Conservation (phyloP, 1,140 invertebrate genomes). For the Batillaria attramentaria region DNA sequence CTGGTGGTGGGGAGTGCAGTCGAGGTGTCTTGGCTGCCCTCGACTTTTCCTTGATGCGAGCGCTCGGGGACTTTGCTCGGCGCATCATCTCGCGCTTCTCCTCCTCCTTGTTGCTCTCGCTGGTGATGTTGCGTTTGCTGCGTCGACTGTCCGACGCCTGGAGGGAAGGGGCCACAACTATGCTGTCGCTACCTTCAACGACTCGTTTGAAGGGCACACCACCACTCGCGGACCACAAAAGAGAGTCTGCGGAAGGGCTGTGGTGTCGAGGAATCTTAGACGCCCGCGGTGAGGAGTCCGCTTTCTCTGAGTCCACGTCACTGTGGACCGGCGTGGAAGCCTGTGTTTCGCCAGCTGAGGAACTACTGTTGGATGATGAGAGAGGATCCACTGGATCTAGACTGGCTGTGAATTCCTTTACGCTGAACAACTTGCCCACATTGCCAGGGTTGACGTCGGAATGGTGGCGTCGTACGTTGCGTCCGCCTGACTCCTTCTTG, state of each 20-base stretch:
- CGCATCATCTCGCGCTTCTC: slow-evolving; percentile 53
- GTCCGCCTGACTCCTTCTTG: slow-evolving; percentile 42
- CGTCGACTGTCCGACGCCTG: slow-evolving; percentile 23
- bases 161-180: slow-evolving; percentile 29
- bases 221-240: not conserved
- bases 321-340: not conserved
- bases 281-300: slow-evolving; percentile 20
- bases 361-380: not conserved
- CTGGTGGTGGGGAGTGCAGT: slow-evolving; percentile 34
- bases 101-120: slow-evolving; percentile 58
- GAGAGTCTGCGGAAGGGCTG: slow-evolving; percentile 32
- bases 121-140: slow-evolving; percentile 41
- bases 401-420: slow-evolving; percentile 48
- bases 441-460: slow-evolving; percentile 66
- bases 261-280: slow-evolving; percentile 42
- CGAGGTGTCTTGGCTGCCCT: slow-evolving; percentile 55
- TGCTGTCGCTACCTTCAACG: slow-evolving; percentile 61
- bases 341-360: not conserved
- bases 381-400: slow-evolving; percentile 27
- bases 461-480: slow-evolving; percentile 57
- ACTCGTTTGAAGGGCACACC: slow-evolving; percentile 49
- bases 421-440: slow-evolving; percentile 54
- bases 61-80: slow-evolving; percentile 66
- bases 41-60: slow-evolving; percentile 63
- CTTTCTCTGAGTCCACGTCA: not conserved